These are phyloP conservation scores for Tyto alba DNA, from an alignment of 2,113 vertebrate genomes.

Conservation along the genomic window DNA sequence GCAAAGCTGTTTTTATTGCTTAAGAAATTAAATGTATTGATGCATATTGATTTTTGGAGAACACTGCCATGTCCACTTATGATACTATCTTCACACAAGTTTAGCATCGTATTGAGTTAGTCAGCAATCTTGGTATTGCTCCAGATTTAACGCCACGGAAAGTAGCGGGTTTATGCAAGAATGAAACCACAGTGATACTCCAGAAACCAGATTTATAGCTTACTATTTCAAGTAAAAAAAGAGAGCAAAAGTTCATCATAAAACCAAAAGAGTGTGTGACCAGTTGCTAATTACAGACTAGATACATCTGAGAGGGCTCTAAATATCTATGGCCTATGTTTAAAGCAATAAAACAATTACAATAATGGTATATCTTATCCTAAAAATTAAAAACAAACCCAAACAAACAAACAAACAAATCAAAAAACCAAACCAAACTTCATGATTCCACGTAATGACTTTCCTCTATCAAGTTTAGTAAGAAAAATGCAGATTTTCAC, in stretches of 20 bases:
- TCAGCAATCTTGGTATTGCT: not conserved
- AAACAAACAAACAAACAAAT: too few relatives aligned
- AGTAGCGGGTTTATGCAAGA: not conserved
- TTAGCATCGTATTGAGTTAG: not conserved
- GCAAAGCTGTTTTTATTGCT: not conserved
- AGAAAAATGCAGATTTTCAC: not conserved
- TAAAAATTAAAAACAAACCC: not conserved
- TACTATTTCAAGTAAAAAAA: not conserved
- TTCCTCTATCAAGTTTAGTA: not conserved
- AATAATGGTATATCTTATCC: not conserved
- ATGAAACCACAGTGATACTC: not conserved
- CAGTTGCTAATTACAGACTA: not conserved
- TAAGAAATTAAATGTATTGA: not conserved
- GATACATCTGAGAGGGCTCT: not conserved
- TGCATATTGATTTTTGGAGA: not conserved
- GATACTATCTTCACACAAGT: not conserved
- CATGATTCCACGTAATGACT: not conserved
- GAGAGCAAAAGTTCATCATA: not conserved
- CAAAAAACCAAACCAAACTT: not conserved
- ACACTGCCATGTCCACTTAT: not conserved
- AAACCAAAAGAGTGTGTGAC: not conserved
- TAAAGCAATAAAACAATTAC: not conserved
- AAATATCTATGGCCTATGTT: not conserved
- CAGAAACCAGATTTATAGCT: not conserved
- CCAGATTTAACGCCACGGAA: not conserved